These are phyloP conservation scores for Desmophyllum pertusum DNA, from an alignment of 92 coral and sea anemone species.

Conservation along the genomic window DNA sequence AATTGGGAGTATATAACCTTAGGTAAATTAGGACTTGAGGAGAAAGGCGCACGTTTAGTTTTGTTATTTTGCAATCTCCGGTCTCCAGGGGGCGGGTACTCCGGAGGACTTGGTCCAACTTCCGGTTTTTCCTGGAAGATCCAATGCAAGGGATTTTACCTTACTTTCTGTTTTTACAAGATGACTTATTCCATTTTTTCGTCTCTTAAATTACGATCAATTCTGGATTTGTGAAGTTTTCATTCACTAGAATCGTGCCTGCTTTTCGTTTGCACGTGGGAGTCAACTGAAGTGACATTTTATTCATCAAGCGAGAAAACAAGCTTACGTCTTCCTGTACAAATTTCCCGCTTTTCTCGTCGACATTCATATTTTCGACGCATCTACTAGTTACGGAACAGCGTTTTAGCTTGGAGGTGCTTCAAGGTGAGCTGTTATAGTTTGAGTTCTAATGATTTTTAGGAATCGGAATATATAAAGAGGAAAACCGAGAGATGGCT, in stretches of 20 bases:
- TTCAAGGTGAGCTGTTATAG: conserved; percentile 11
- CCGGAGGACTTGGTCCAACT: neutral
- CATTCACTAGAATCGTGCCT: neutral
- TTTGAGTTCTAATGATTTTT: neutral
- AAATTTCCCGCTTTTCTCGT: conserved; percentile 9
- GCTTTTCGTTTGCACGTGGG: neutral
- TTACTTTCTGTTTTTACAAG: neutral
- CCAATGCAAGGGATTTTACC: conserved; percentile 4
- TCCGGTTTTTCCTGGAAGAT: conserved; percentile 49
- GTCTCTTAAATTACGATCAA: neutral
- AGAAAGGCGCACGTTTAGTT: too few species aligned
- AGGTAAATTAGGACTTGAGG: neutral
- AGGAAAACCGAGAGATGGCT: too few species aligned
- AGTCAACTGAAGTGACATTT: neutral
- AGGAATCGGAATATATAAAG: neutral
- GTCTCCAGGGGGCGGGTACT: too few species aligned
- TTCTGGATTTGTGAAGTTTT: neutral
- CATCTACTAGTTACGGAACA: neutral
- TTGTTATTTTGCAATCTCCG: too few species aligned
- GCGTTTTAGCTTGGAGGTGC: conserved; percentile 19
- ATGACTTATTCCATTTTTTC: neutral
- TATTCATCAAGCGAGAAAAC: neutral
- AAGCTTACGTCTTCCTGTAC: conserved; percentile 19
- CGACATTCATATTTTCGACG: conserved; percentile 6
- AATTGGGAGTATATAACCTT: neutral